These are phyloP conservation scores for Delphinapterus leucas DNA, from an alignment of 2,113 vertebrate species.

Conservation along the genomic window DNA sequence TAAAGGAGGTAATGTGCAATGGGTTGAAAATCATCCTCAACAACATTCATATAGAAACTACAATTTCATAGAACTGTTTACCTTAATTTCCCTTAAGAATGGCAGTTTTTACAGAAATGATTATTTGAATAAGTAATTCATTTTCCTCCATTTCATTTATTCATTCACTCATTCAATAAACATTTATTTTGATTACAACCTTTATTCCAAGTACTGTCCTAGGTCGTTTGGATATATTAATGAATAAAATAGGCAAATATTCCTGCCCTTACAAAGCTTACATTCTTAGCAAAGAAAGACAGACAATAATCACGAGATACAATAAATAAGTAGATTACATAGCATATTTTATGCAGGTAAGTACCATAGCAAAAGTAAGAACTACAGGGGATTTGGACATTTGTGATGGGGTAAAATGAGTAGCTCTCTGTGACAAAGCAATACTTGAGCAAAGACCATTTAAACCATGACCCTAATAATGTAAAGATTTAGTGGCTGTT, in stretches of 20 bases:
- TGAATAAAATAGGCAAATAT: slow-evolving; percentile 13
- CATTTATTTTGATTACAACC: not conserved
- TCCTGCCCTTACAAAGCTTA: not conserved
- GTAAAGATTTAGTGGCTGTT: not conserved
- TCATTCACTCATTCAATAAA: not conserved
- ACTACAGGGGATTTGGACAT: not conserved
- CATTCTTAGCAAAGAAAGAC: not conserved
- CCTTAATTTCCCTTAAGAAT: not conserved
- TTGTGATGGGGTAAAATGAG: not conserved
- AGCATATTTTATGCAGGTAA: not conserved
- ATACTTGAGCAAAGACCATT: not conserved
- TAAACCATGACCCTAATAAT: not conserved
- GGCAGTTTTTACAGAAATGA: not conserved
- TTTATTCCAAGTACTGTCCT: not conserved
- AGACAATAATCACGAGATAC: not conserved
- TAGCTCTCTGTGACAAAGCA: not conserved
- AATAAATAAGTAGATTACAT: not conserved
- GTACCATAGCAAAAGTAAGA: not conserved
- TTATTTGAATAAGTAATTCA: slow-evolving; percentile 1
- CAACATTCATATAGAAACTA: not conserved
- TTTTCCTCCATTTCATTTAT: not conserved
- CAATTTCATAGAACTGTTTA: not conserved
- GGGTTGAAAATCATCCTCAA: not conserved
- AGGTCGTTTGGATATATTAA: not conserved
- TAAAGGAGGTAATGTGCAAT: not conserved